phyloP scores from a whole-genome alignment of 2,888 invertebrate genomes.

The Myopa testacea region DNA sequence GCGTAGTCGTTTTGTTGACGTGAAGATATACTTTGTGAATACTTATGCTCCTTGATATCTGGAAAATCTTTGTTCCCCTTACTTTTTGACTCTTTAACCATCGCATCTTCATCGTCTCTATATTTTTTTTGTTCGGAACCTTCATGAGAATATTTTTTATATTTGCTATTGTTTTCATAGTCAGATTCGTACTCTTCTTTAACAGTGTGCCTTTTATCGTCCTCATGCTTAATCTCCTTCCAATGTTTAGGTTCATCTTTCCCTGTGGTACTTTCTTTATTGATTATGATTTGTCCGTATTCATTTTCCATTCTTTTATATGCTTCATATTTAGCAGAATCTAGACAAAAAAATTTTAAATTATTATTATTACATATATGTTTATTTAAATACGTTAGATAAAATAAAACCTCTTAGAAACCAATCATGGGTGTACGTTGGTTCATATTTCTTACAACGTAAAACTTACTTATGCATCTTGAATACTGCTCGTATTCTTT shows the following conservation, averaged over 20 bases:
- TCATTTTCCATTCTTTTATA: slow-evolving; percentile 72
- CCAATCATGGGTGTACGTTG: no score
- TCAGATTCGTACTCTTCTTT: slow-evolving; percentile 13
- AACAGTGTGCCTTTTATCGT: slow-evolving; percentile 9
- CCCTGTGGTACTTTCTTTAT: slow-evolving; percentile 44
- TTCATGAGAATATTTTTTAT: slow-evolving; percentile 13
- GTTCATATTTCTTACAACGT: no score
- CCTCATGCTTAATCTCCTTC: slow-evolving; percentile 34
- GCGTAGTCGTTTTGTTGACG: slow-evolving; percentile 28
- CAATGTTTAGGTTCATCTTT: background rate
- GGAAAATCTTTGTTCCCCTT: slow-evolving; percentile 37
- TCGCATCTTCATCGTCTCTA: slow-evolving; percentile 23
- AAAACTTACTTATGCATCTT: slow-evolving; percentile 86
- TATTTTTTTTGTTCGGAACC: slow-evolving; percentile 16
- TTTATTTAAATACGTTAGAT: no score
- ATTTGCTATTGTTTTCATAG: background rate
- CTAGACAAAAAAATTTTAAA: slow-evolving; percentile 68
- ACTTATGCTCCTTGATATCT: slow-evolving; percentile 11
- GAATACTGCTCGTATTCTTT: slow-evolving; percentile 84
- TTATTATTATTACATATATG: background rate
- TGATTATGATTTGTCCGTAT: slow-evolving; percentile 59
- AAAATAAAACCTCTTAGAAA: no score
- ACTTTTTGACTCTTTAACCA: slow-evolving; percentile 25
- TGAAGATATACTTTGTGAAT: slow-evolving; percentile 9
- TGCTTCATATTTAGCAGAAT: slow-evolving; percentile 78